phyloP scores from a whole-genome alignment of 2,113 vertebrate genomes.

The Rhabdomys dilectus region DNA sequence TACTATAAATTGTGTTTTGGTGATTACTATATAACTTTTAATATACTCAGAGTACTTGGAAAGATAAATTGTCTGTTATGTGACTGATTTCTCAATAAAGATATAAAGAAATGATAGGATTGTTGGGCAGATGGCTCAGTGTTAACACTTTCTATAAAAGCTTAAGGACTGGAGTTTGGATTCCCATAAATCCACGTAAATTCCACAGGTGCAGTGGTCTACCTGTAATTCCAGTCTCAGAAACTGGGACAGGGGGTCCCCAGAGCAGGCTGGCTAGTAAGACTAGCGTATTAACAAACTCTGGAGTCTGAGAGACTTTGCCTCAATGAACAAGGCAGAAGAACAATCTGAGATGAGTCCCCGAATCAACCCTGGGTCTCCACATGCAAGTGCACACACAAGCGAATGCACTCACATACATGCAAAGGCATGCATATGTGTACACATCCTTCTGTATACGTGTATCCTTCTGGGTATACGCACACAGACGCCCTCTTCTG shows the following conservation, averaged over 20 bases:
- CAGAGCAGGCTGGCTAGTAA: background rate
- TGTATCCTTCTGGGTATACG: no score
- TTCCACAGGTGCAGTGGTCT: background rate
- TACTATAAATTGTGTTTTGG: background rate
- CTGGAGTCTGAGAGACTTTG: background rate
- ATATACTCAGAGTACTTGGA: background rate
- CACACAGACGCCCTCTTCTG: no score
- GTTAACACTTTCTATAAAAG: background rate
- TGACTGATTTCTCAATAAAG: background rate
- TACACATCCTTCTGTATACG: background rate
- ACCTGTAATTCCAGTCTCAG: background rate
- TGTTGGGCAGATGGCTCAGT: background rate
- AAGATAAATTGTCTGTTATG: background rate
- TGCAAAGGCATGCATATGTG: background rate
- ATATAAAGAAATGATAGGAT: background rate
- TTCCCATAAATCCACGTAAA: background rate
- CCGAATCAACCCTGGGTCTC: background rate
- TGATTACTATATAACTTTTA: background rate
- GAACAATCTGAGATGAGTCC: background rate
- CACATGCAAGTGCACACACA: background rate
- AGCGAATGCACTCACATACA: background rate
- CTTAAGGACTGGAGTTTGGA: background rate
- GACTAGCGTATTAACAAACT: background rate
- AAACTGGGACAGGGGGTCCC: background rate
- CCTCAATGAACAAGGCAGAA: background rate